phyloP scores from a whole-genome alignment of 2,113 vertebrate genomes.

The Alaudala cheleensis region DNA sequence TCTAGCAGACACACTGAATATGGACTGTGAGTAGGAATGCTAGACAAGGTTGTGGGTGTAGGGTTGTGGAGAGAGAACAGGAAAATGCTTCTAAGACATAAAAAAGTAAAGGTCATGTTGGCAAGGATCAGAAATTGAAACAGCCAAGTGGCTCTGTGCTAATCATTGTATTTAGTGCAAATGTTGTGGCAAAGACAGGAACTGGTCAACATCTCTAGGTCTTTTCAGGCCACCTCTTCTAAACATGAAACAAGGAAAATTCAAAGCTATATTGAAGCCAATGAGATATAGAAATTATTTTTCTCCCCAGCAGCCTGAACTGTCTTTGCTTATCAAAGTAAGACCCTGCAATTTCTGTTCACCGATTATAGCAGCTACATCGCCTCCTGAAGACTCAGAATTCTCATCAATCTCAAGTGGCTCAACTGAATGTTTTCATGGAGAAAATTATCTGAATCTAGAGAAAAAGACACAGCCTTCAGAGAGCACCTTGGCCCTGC shows the following conservation, averaged over 20 bases:
- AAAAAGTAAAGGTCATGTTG: not conserved
- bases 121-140: not conserved
- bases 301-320: not conserved
- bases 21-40: not conserved
- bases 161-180: not conserved
- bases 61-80: not conserved
- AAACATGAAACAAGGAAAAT: not conserved
- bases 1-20: not conserved
- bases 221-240: not conserved
- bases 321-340: not conserved
- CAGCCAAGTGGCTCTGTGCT: not conserved
- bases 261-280: not conserved
- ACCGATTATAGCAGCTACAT: not conserved
- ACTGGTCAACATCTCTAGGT: not conserved
- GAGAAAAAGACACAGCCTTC: not conserved
- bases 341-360: not conserved
- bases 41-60: not conserved
- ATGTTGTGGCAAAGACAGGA: not conserved
- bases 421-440: not conserved
- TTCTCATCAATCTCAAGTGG: conserved; percentile 41
- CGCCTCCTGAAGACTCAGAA: not conserved
- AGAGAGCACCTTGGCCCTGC: not conserved
- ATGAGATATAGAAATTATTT: not conserved
- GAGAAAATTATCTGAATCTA: not conserved
- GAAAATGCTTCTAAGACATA: not conserved